Base-by-base conservation (phyloP, 2,113 vertebrate genomes). In the Xiphorhynchus elegans region DNA sequence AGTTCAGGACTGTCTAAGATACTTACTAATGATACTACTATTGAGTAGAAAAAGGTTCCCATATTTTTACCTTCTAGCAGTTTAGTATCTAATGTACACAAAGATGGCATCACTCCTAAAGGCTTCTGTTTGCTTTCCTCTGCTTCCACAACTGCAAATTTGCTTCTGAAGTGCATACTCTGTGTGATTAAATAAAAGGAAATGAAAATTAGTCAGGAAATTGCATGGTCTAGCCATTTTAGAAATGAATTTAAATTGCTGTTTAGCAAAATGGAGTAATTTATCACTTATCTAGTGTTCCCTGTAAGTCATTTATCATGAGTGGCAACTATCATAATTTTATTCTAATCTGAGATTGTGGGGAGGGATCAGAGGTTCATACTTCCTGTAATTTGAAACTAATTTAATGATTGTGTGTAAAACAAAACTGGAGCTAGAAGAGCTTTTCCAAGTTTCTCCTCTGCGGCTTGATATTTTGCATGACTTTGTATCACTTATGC, bases 121-220 rank as follows among this genome's bases (percentile, higher is more conserved):
- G 89, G 13, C 7, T 84, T 7, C 29, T 69, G n/a, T n/a, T 77
- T 7, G 2, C 60, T 88, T 85, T 76, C 21, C 9, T 64, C 20
- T 82, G 29, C 44, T 9, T 89, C 58, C 20, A 11, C 25, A 76
- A 8, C 18, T 73, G 15, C 66, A 78, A 64, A 55, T 84, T 85
- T 86, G 18, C 44, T 94, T 90, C 84, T 91, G 59, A 89, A 91
- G 50, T 78, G 52, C 37, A 6, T 60, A 58, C 3, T 89, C 35
- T 44, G 6, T 75, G 42, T 85, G 56, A 91, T 93, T 89, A 83
- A 96, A 76, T 93, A 53, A 89, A 56, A 84, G 35, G 37, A 86
- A 68, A 46, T 87, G 46, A 90, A 93, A 93, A 97, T 92, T 72
- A 85, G 46, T 93, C 81, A 93, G 79, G 69, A 77, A 91, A 87